Conservation (phyloP, 1,140 invertebrate genomes). For the Calliopsis andreniformis region DNA sequence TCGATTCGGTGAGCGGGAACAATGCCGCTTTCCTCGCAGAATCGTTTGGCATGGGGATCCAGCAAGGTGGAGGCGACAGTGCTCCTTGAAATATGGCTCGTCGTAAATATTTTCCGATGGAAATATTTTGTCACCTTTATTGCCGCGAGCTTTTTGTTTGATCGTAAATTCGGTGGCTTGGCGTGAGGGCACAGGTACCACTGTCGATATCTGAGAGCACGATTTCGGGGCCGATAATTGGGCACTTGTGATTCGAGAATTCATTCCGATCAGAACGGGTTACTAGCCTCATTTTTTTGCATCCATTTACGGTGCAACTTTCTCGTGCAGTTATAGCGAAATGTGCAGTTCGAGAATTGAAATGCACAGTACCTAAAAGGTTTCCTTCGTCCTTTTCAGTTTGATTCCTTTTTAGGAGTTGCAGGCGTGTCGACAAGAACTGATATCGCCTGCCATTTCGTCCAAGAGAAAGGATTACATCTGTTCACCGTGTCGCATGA, state of each 20-base stretch:
- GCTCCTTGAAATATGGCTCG: slow-evolving; percentile 61
- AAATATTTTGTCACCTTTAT: slow-evolving; percentile 80
- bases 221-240: neutral
- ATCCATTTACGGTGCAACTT: neutral
- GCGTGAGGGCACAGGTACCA: neutral
- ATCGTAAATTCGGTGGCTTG: slow-evolving; percentile 76
- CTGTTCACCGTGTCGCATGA: slow-evolving; percentile 15
- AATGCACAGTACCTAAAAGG: no score
- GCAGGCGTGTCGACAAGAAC: neutral
- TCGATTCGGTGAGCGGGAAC: slow-evolving; percentile 28
- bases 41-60: neutral
- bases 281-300: neutral
- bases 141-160: slow-evolving; percentile 70
- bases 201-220: neutral
- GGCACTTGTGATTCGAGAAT: neutral
- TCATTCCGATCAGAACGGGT: neutral
- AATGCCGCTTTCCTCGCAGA: slow-evolving; percentile 43
- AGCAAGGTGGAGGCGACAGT: neutral
- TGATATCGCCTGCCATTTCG: neutral
- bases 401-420: neutral
- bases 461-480: slow-evolving; percentile 19
- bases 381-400: no score
- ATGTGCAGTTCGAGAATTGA: neutral
- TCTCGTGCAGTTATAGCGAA: neutral
- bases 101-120: slow-evolving; percentile 74